Percentiles rank a stretch among this genome's conserved stretches.
Conservation (phyloP, 2,797 vertebrate genomes). For the Helarctos malayanus region DNA sequence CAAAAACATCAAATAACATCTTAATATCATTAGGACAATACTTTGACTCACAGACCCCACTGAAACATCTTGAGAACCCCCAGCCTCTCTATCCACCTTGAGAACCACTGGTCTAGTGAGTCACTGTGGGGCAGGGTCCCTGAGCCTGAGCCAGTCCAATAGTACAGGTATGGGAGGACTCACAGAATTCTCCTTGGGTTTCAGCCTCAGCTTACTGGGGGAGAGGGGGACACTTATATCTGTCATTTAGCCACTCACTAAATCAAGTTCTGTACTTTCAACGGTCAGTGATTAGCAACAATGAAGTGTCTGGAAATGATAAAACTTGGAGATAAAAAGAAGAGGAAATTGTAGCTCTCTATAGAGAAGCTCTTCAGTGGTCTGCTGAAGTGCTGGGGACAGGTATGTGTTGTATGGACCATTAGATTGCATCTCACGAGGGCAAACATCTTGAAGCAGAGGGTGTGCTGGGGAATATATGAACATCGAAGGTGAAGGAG, state of each 20-base stretch:
- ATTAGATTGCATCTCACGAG: neutral
- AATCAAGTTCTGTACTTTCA: neutral
- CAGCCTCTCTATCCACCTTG: neutral
- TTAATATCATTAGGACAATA: neutral
- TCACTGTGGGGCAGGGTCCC: no score
- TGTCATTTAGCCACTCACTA: neutral
- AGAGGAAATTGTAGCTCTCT: neutral
- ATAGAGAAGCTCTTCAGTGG: neutral
- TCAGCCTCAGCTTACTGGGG: neutral
- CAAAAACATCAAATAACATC: neutral
- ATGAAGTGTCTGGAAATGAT: neutral
- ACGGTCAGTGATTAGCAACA: neutral
- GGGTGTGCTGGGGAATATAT: no score
- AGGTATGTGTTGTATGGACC: fast-evolving
- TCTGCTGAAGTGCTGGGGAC: no score
- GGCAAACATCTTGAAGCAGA: neutral
- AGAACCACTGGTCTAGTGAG: neutral
- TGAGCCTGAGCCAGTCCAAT: neutral
- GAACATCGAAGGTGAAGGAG: neutral
- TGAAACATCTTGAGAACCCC: neutral
- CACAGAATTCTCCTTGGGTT: neutral
- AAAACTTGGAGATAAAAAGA: neutral
- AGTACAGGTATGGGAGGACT: neutral
- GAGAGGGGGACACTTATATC: neutral
- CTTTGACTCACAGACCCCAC: neutral